Evolutionary conservation across 2,797 vertebrate species (phyloP).

Genomic region (Eupleurogrammus muticus): DNA sequence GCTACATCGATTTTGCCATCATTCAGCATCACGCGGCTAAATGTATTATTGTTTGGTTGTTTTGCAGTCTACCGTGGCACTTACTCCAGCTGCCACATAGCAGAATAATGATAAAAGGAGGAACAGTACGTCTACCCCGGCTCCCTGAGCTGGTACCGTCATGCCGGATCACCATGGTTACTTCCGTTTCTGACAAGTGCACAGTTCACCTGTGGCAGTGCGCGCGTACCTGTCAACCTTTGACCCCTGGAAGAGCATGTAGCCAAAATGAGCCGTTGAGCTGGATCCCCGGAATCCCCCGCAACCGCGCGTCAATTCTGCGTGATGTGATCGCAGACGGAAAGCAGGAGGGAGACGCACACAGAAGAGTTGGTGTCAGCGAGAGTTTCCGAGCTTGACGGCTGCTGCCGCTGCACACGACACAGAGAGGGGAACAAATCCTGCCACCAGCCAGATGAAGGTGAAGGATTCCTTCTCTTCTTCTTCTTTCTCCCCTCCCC

Average conservation of each 20-base stretch:
- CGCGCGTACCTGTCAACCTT: conserved; percentile 57
- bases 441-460: conserved; percentile 4
- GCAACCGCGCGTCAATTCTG: conserved; percentile 5
- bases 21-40: conserved; percentile 28
- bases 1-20: conserved; percentile 27
- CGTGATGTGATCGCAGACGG: conserved; percentile 13
- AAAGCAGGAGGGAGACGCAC: not conserved
- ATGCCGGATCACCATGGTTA: conserved; percentile 56
- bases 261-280: conserved; percentile 6
- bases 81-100: conserved; percentile 38
- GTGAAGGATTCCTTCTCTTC: not conserved
- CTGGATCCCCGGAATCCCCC: conserved; percentile 27
- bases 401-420: not conserved
- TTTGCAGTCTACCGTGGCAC: conserved; percentile 28
- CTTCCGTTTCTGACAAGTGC: conserved; percentile 47
- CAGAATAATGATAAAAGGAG: conserved; percentile 48
- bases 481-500: conserved; percentile 15
- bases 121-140: conserved; percentile 29
- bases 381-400: conserved; percentile 25
- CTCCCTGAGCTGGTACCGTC: conserved; percentile 55
- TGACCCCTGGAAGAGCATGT: conserved; percentile 54
- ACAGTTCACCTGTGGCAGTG: conserved; percentile 45
- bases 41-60: conserved; percentile 53
- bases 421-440: not conserved
- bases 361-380: not conserved